Percentiles rank a stretch among this genome's conserved stretches.
phyloP scores from a whole-genome alignment of 2,888 invertebrate species.

The Eilema griseolum region DNA sequence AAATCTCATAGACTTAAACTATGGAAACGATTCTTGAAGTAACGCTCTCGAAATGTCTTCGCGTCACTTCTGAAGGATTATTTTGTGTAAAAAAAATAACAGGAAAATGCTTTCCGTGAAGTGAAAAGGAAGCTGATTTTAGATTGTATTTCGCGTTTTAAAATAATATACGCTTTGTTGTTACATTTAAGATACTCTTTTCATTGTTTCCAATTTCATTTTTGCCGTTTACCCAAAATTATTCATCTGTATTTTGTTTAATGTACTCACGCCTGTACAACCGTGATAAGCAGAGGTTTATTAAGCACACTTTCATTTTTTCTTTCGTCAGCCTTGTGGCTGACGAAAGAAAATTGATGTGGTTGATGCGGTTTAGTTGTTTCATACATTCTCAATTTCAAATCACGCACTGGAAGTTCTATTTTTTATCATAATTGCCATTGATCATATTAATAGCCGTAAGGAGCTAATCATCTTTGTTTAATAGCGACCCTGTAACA shows the following conservation, averaged over 20 bases:
- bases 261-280: not conserved
- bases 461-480: no score
- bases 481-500: no score
- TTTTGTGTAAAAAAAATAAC: constrained; percentile 60
- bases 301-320: not conserved
- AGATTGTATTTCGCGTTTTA: constrained; percentile 52
- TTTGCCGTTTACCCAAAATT: not conserved
- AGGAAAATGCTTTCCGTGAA: constrained; percentile 57
- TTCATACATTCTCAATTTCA: no score
- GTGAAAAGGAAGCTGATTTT: constrained; percentile 48
- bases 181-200: not conserved
- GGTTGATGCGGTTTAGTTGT: not conserved
- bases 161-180: constrained; percentile 27
- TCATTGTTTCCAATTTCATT: constrained; percentile 3
- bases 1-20: constrained; percentile 66
- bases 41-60: constrained; percentile 53
- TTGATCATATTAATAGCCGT: no score
- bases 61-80: constrained; percentile 52
- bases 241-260: not conserved
- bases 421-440: no score
- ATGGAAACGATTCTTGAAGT: constrained; percentile 67
- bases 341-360: no score
- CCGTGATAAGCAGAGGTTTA: not conserved
- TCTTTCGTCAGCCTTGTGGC: not conserved
- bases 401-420: no score